A percentile compares a stretch with the other conserved stretches of the same genome.
phyloP scores from a whole-genome alignment of 2,797 vertebrate genomes.

The Scomberomorus guttatus region DNA sequence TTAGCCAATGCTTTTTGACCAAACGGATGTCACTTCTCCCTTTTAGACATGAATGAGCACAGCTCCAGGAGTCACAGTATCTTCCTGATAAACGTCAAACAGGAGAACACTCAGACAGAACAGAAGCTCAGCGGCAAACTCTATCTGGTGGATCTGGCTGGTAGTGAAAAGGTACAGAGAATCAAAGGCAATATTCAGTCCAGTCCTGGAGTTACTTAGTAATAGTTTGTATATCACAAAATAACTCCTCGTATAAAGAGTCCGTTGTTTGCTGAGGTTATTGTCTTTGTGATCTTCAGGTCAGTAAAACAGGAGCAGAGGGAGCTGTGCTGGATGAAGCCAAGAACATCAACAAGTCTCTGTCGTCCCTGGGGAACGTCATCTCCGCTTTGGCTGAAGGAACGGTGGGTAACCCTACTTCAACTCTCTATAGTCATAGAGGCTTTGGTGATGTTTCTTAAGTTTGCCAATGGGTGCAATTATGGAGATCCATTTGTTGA shows the following conservation, averaged over 20 bases:
- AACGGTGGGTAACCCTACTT: conserved; percentile 85
- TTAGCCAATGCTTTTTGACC: not conserved
- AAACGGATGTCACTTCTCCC: not conserved
- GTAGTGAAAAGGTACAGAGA: conserved; percentile 93
- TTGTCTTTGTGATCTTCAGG: conserved; percentile 79
- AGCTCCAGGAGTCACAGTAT: conserved; percentile 99
- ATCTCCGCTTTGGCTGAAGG: conserved; percentile 97
- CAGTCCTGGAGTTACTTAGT: too few species aligned
- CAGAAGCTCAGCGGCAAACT: conserved; percentile 98
- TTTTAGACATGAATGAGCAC: conserved; percentile 97
- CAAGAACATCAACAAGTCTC: conserved; percentile 99
- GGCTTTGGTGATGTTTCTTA: not conserved
- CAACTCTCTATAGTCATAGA: not conserved
- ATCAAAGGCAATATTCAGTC: not conserved
- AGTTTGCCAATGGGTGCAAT: not conserved
- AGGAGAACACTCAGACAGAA: conserved; percentile 98
- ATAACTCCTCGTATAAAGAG: too few species aligned
- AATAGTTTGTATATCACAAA: too few species aligned
- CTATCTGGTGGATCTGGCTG: conserved; percentile 97
- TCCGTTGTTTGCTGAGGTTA: not conserved
- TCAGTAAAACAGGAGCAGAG: conserved; percentile 99
- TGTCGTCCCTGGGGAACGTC: conserved; percentile 97
- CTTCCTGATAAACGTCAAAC: conserved; percentile 98
- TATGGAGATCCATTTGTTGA: not conserved
- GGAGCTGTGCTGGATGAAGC: conserved; percentile 97